phyloP scores from a whole-genome alignment of 2,888 invertebrate species.

The Sisyra nigra region DNA sequence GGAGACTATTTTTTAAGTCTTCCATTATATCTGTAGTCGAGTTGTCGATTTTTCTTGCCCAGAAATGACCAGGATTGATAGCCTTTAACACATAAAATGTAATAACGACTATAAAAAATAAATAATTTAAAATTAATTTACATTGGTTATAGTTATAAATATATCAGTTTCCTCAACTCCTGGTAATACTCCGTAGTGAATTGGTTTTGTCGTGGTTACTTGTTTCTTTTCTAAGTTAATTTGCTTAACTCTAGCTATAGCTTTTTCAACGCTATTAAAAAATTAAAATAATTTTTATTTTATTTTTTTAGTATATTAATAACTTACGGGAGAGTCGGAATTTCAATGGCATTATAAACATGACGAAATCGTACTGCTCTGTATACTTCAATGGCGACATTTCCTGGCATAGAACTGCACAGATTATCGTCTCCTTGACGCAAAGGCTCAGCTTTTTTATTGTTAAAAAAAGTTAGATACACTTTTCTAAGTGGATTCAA shows the following conservation, averaged over 20 bases:
- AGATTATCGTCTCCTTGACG: slow-evolving; percentile 21
- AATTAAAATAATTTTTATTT: too few relatives aligned
- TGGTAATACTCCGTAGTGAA: not conserved
- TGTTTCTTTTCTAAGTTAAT: not conserved
- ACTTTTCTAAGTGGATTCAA: slow-evolving; percentile 38
- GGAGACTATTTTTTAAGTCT: slow-evolving; percentile 25
- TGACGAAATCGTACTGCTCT: slow-evolving; percentile 54
- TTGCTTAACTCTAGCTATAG: not conserved
- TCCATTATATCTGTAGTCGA: slow-evolving; percentile 22
- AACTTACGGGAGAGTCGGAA: slow-evolving; percentile 42
- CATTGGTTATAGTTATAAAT: not conserved
- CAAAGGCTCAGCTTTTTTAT: slow-evolving; percentile 19
- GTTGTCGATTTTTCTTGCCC: slow-evolving; percentile 40
- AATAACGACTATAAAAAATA: slow-evolving; percentile 7
- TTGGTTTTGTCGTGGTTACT: not conserved
- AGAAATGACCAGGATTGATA: slow-evolving; percentile 49
- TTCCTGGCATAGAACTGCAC: slow-evolving; percentile 37
- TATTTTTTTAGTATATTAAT: too few relatives aligned
- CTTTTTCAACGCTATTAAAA: too few relatives aligned
- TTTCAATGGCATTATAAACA: slow-evolving; percentile 31
- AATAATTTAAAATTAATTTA: not conserved
- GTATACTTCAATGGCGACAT: slow-evolving; percentile 51
- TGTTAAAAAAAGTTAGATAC: slow-evolving; percentile 45
- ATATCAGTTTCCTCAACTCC: not conserved
- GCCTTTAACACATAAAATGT: slow-evolving; percentile 32